phyloP scores from a whole-genome alignment of 2,888 invertebrate genomes.

The Drosophila sordidapex region DNA sequence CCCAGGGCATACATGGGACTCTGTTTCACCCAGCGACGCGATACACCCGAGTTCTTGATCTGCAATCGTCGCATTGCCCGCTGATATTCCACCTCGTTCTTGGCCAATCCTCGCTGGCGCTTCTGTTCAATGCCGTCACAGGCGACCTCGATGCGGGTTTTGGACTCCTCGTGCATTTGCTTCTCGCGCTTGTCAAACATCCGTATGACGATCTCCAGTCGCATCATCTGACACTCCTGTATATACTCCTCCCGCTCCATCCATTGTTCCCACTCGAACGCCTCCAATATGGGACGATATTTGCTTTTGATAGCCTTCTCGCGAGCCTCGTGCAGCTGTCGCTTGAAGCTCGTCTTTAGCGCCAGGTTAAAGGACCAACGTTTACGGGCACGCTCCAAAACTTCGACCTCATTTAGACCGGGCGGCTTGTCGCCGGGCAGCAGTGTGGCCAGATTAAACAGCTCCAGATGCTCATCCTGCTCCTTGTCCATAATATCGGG shows the following conservation, averaged over 20 bases:
- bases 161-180: slow-evolving; percentile 73
- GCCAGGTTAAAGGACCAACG: slow-evolving; percentile 88
- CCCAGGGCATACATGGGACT: slow-evolving; percentile 86
- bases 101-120: slow-evolving; percentile 86
- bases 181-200: slow-evolving; percentile 88
- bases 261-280: slow-evolving; percentile 94
- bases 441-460: slow-evolving; percentile 78
- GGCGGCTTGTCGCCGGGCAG: slow-evolving; percentile 78
- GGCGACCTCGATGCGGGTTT: slow-evolving; percentile 86
- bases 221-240: slow-evolving; percentile 89
- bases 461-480: slow-evolving; percentile 71
- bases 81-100: slow-evolving; percentile 85
- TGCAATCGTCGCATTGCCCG: slow-evolving; percentile 86
- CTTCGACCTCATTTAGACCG: slow-evolving; percentile 84
- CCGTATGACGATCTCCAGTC: slow-evolving; percentile 86
- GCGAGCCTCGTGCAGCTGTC: slow-evolving; percentile 86
- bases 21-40: slow-evolving; percentile 84
- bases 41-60: slow-evolving; percentile 82
- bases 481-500: slow-evolving; percentile 72
- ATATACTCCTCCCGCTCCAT: slow-evolving; percentile 92
- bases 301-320: slow-evolving; percentile 69
- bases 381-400: slow-evolving; percentile 89
- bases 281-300: slow-evolving; percentile 88
- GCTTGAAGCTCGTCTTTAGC: slow-evolving; percentile 86
- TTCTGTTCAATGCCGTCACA: slow-evolving; percentile 86